Evolutionary conservation across 2,797 vertebrate species (phyloP).

Genomic region (Furcifer pardalis): DNA sequence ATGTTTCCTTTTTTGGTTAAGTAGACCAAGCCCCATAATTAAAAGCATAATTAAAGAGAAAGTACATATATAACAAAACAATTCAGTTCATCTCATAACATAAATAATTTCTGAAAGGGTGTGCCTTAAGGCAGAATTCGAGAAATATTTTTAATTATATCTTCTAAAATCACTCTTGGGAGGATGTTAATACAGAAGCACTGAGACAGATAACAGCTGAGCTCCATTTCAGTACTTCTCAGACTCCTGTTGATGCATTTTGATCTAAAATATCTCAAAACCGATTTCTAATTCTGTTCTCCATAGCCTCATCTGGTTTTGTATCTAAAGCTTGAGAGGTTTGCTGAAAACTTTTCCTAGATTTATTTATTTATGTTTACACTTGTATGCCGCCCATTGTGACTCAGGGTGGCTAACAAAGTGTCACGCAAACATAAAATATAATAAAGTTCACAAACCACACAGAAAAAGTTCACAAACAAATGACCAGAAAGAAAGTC

Average conservation of each 20-base stretch:
- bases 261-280: neutral
- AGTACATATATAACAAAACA: neutral
- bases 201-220: neutral
- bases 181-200: neutral
- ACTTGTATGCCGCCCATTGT: too few species aligned
- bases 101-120: conserved; percentile 11
- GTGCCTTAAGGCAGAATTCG: neutral
- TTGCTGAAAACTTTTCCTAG: too few species aligned
- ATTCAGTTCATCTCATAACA: conserved; percentile 15
- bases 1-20: conserved; percentile 1
- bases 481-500: too few species aligned
- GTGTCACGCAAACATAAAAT: too few species aligned
- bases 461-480: too few species aligned
- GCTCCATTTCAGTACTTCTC: neutral
- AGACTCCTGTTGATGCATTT: neutral
- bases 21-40: conserved; percentile 4
- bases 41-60: neutral
- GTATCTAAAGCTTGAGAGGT: too few species aligned
- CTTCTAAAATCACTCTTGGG: neutral
- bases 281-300: too few species aligned
- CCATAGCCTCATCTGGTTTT: too few species aligned
- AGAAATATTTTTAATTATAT: conserved; percentile 18
- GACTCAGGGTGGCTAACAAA: too few species aligned
- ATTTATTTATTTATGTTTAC: too few species aligned
- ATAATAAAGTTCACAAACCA: too few species aligned